Evolutionary conservation across 2,113 vertebrate species (phyloP).

Genomic region (Thomomys bottae): DNA sequence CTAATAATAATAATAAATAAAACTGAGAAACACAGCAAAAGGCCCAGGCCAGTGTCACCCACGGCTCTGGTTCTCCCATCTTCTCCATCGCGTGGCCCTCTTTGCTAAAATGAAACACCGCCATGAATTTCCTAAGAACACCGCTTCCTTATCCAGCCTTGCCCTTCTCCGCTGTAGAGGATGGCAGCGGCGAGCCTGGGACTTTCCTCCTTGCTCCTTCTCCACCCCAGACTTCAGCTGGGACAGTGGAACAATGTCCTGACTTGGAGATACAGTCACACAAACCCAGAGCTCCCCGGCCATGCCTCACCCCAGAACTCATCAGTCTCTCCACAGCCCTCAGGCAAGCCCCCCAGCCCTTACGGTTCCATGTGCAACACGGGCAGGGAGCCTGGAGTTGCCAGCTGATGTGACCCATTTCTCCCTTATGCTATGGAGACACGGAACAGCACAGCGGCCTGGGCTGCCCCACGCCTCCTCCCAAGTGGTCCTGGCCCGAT

Average conservation of each 20-base stretch:
- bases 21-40: neutral
- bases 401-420: neutral
- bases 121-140: neutral
- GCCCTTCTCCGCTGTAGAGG: neutral
- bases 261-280: neutral
- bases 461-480: too few species aligned
- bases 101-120: neutral
- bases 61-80: fast-evolving
- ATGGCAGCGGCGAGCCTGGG: neutral
- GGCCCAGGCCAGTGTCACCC: fast-evolving
- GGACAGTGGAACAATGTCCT: neutral
- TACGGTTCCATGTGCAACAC: neutral
- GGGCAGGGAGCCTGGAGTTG: too few species aligned
- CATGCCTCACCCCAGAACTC: neutral
- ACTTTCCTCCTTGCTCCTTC: neutral
- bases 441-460: neutral
- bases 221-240: neutral
- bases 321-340: neutral
- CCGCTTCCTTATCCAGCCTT: neutral
- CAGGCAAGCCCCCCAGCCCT: neutral
- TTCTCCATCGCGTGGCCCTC: neutral
- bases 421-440: neutral
- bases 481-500: too few species aligned
- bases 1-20: too few species aligned
- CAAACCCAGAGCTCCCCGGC: neutral